Evolutionary conservation across 2,113 vertebrate species (phyloP), one percentile per base, ranked within the genome.

Genomic region (Caloenas nicobarica): DNA sequence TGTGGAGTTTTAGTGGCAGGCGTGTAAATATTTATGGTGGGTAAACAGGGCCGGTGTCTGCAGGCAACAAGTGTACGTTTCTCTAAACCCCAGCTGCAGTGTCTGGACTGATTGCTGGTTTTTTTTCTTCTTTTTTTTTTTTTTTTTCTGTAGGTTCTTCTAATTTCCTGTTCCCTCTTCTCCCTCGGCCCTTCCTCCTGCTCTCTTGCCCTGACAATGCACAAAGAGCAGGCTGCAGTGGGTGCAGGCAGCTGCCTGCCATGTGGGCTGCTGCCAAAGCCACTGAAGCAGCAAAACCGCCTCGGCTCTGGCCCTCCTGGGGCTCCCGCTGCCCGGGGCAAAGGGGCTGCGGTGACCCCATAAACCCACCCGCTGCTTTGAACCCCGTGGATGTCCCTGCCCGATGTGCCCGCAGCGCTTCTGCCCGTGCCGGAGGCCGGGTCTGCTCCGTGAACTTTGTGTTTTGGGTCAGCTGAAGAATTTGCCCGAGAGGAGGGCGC

Each of bases 181-280:
- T 92, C 91, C 26, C n/a, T 68, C 81, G 73, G 80, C 69, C 83
- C 48, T 95, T 82, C 76, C 73, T 94, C 46, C 86, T 61, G 81
- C 83, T 93, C 83, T 46, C 38, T 25, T 81, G 89, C 69, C 90
- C 96, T 95, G 96, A 95, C 92, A 90, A 91, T 69, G 94, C 92
- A 93, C 94, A 93, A 94, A 88, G 95, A 93, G 92, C 86, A n/a
- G 88, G 91, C 93, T 91, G 92, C 94, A 73, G 94, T 69, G 86
- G 96, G 94, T 92, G 94, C 91, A 88, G 96, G 94, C 94, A 89
- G 93, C 91, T 95, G 92, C 91, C 69, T 86, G 92, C 93, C 91
- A 71, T 93, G 91, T 95, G 91, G 91, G 94, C 57, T 93, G 86
- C 89, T 91, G 93, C 96, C 94, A 96, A 71, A 91, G 60, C 86